Conservation (phyloP, 2,113 vertebrate species). For the Burhinus oedicnemus region DNA sequence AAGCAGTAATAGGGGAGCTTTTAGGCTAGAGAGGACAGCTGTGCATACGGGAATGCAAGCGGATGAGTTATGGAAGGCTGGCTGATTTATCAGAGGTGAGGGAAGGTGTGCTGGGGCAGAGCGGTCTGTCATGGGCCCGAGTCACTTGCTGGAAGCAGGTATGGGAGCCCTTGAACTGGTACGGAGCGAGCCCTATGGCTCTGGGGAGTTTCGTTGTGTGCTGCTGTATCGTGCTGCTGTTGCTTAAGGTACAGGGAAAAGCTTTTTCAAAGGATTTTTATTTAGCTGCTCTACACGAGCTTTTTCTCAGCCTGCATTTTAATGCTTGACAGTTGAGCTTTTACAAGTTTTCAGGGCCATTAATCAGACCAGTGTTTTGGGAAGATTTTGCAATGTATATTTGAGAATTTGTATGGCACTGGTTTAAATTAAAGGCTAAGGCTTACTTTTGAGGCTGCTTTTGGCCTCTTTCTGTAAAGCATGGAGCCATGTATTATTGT, state of each 20-base stretch:
- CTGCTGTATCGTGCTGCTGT: not conserved
- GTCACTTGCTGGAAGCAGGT: not conserved
- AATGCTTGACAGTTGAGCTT: constrained; percentile 28
- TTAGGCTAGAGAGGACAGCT: not conserved
- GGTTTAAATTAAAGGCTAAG: constrained; percentile 48
- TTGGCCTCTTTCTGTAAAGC: not conserved
- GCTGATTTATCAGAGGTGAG: not conserved
- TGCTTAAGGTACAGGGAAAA: not conserved
- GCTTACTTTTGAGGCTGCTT: not conserved
- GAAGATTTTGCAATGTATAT: constrained; percentile 7
- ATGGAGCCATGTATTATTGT: not conserved
- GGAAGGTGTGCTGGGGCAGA: not conserved
- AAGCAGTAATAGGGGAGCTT: not conserved
- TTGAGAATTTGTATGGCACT: constrained; percentile 11
- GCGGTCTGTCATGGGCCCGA: not conserved
- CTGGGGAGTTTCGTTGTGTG: not conserved
- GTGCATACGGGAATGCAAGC: rapidly evolving
- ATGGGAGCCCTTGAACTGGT: not conserved
- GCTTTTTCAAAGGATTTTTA: not conserved
- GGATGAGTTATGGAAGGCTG: not conserved
- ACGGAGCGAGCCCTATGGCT: rapidly evolving
- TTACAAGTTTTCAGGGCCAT: constrained; percentile 25
- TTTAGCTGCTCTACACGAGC: not conserved
- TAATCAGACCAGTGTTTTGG: constrained; percentile 15
- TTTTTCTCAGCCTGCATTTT: constrained; percentile 12